phyloP scores from a whole-genome alignment of 1,140 invertebrate species.

The Belonocnema kinseyi region DNA sequence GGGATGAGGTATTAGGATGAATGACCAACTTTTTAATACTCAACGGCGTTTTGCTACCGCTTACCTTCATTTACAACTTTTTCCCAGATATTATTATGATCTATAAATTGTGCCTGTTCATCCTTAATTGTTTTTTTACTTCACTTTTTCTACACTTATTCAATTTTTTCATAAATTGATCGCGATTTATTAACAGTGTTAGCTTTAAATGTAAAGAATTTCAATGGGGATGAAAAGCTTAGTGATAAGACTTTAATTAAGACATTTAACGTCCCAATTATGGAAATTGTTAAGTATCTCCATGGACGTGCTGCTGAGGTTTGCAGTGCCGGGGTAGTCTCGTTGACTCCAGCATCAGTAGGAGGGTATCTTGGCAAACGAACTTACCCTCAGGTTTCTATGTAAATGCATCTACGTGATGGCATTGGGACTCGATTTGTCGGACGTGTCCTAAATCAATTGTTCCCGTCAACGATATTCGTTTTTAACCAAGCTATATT shows the following conservation, averaged over 20 bases:
- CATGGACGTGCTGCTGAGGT: slow-evolving; percentile 14
- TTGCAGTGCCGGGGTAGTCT: background rate
- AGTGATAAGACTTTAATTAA: slow-evolving; percentile 18
- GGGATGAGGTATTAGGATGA: no score
- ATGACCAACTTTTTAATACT: no score
- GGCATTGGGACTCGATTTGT: background rate
- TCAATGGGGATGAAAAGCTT: slow-evolving; percentile 13
- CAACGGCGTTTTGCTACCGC: no score
- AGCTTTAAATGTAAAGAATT: background rate
- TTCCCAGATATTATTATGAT: no score
- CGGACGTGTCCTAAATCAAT: background rate
- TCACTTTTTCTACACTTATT: no score
- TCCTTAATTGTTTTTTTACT: no score
- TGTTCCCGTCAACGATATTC: no score
- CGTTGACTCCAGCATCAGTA: slow-evolving; percentile 1
- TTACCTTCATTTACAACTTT: no score
- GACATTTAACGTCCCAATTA: slow-evolving; percentile 27
- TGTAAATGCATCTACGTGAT: slow-evolving; percentile 8
- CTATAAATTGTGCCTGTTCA: no score
- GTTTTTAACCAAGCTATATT: no score
- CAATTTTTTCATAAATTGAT: no score
- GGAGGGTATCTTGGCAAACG: slow-evolving; percentile 3
- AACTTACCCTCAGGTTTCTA: background rate
- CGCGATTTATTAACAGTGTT: no score
- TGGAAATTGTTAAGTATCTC: slow-evolving; percentile 29